These are phyloP conservation scores for Drosophila paulistorum DNA, from an alignment of 1,140 invertebrate genomes.

Conservation along the genomic window DNA sequence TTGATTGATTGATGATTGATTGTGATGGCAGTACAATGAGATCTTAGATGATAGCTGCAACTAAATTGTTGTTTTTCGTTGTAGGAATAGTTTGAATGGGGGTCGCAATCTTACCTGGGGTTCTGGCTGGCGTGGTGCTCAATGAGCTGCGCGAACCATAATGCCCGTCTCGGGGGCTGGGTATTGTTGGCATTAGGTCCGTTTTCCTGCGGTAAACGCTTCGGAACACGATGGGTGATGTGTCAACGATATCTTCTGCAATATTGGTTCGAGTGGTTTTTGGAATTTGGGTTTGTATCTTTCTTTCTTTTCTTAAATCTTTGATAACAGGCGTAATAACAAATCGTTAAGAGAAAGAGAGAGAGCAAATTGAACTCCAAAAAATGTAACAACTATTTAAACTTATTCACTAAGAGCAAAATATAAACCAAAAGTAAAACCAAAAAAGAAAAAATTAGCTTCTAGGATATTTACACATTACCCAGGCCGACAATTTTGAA, in stretches of 20 bases:
- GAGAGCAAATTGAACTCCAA: conserved; percentile 26
- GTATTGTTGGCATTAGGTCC: conserved; percentile 94
- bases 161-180: conserved; percentile 87
- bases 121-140: conserved; percentile 86
- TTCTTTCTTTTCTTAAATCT: conserved; percentile 5
- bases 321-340: neutral
- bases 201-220: conserved; percentile 92
- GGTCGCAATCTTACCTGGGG: conserved; percentile 86
- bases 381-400: conserved; percentile 23
- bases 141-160: conserved; percentile 84
- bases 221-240: conserved; percentile 84
- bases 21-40: conserved; percentile 16
- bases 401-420: conserved; percentile 52
- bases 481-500: no score
- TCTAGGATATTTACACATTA: conserved; percentile 33
- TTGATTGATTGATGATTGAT: neutral
- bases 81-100: neutral
- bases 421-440: conserved; percentile 41
- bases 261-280: conserved; percentile 57
- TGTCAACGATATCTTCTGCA: conserved; percentile 83
- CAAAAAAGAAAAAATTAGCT: conserved; percentile 19
- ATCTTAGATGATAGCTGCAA: conserved; percentile 23
- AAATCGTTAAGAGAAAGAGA: neutral
- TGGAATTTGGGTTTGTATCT: conserved; percentile 33
- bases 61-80: conserved; percentile 1